Evolutionary conservation across 2,113 vertebrate species (phyloP).

Genomic region (Camelus bactrianus): DNA sequence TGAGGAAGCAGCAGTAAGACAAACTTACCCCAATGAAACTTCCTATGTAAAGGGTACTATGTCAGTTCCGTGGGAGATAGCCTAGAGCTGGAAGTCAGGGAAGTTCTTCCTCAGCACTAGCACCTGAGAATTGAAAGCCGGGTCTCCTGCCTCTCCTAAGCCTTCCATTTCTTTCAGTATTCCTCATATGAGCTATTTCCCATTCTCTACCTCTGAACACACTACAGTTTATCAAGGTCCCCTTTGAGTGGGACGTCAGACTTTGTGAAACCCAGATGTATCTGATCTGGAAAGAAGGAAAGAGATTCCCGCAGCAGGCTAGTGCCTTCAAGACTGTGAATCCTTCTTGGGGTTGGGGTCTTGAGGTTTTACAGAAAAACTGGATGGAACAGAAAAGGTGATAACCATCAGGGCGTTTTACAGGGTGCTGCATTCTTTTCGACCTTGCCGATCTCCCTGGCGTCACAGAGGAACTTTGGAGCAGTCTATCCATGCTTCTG

Average conservation of each 20-base stretch:
- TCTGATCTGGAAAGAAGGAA: background rate
- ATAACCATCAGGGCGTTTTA: too few species aligned
- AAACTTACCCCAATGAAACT: background rate
- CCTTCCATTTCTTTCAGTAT: background rate
- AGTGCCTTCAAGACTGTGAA: too few species aligned
- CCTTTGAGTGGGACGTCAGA: background rate
- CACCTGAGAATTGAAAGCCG: background rate
- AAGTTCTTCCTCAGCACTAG: background rate
- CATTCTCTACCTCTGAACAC: background rate
- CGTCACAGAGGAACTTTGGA: too few species aligned
- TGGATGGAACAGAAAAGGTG: too few species aligned
- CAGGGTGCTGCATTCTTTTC: too few species aligned
- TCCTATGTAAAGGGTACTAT: background rate
- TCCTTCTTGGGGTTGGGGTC: too few species aligned
- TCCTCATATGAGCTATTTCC: background rate
- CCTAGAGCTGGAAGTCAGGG: background rate
- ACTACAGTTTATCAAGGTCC: background rate
- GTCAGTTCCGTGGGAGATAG: background rate
- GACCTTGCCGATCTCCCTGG: too few species aligned
- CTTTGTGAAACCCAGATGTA: background rate
- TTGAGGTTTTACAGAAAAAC: too few species aligned
- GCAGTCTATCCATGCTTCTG: too few species aligned
- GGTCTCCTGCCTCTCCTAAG: background rate
- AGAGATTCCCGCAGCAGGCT: background rate
- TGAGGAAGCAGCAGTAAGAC: background rate